A percentile compares a stretch with the other conserved stretches of the same genome.
These are phyloP conservation scores for Atethmia centrago DNA, from an alignment of 2,888 invertebrate genomes.

Conservation along the genomic window DNA sequence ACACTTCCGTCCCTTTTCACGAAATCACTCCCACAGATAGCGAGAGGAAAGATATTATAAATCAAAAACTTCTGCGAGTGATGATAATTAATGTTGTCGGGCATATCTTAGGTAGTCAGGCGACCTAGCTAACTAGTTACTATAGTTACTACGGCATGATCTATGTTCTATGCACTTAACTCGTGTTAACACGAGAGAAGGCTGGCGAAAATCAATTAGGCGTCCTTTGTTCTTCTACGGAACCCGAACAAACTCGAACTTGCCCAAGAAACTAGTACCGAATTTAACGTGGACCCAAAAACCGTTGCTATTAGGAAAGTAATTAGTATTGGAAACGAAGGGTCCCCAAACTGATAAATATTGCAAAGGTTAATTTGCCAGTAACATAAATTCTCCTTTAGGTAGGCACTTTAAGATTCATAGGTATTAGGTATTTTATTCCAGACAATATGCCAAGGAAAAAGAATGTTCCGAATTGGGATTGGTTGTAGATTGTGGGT, in stretches of 20 bases:
- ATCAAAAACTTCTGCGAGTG: too few species aligned
- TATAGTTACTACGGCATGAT: too few species aligned
- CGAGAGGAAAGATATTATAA: too few species aligned
- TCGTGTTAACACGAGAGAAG: not conserved
- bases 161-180: not conserved
- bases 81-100: too few species aligned
- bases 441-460: conserved; percentile 5
- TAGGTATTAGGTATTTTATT: conserved; percentile 33
- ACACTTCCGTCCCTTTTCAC: too few species aligned
- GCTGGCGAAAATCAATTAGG: not conserved
- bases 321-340: conserved; percentile 75
- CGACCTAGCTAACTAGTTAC: too few species aligned
- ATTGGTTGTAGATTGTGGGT: not conserved
- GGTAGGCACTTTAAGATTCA: conserved; percentile 41
- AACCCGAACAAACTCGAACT: conserved; percentile 21
- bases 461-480: conserved; percentile 13
- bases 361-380: conserved; percentile 72
- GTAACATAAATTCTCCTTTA: conserved; percentile 60
- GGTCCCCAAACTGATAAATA: conserved; percentile 76
- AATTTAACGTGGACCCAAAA: conserved; percentile 69
- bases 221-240: not conserved
- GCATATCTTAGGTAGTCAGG: too few species aligned
- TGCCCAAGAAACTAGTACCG: conserved; percentile 56
- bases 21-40: too few species aligned
- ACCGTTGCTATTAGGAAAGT: conserved; percentile 72